Base-by-base conservation (phyloP, 2,888 invertebrate species). In the Nephrocerus scutellatus region DNA sequence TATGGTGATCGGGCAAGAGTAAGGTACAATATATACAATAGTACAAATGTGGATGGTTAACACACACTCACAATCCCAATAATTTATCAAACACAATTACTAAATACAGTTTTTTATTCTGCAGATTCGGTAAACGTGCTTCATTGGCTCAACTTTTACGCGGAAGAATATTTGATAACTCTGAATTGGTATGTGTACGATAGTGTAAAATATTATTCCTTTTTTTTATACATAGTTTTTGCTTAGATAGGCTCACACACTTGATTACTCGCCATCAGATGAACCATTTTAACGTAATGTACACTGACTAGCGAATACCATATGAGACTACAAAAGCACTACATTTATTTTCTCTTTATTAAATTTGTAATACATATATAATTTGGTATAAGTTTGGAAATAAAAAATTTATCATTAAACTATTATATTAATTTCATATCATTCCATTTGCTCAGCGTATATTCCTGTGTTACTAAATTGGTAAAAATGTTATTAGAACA, bases 1-100 rank as follows among this genome's bases (percentile, higher is more conserved):
- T 81, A 81, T 55, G 76, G 79, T 3, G 79, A 80, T 50, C 74
- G 77, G 51, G 74, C 80, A 51, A 73, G 80, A 63, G 80, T 80
- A 36, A 74, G 80, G 80, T 79, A 69, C 37, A 38, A 6, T 21
- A 20, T 7, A 30, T 25, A 21, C 18, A 15, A n/a, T 10, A 6
- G 6, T 16, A 10, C 4, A 14, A 13, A 12, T 15, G 24, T 28
- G 7, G 13, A 26, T 8, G n/a, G n/a, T 14, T 10, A 21, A 21
- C 9, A 19, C 10, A 15, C 4, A 13, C 13, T 33, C 14, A 23
- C 12, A 9, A 15, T 2, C 20, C 19, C 5, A 22, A 12, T 9
- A 36, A 7, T 14, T 12, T 14, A 20, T 22, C 6, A 24, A 32
- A 15, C 5, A n/a, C 19, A 10, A 8, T 21, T 12, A 21, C 5